Conservation (phyloP, 2,113 vertebrate genomes). For the Carassius gibelio region DNA sequence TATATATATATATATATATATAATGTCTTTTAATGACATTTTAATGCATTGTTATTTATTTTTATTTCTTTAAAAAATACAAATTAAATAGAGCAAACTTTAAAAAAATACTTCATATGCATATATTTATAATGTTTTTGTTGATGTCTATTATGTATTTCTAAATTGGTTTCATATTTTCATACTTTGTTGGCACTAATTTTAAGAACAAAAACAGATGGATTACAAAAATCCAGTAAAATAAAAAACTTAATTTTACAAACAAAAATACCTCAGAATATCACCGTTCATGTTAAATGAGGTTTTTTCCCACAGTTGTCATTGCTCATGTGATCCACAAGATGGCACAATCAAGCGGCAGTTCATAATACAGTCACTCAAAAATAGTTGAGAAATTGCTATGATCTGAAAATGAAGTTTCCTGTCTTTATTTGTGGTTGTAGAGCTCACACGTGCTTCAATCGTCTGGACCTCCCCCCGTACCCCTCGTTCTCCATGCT, state of each 20-base stretch:
- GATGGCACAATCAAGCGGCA: conserved; percentile 14
- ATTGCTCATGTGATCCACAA: neutral
- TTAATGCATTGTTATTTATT: neutral
- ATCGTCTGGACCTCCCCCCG: conserved; percentile 95
- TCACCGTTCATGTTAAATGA: too few relatives aligned
- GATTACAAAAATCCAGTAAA: too few relatives aligned
- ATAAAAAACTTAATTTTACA: neutral
- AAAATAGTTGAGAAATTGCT: too few relatives aligned
- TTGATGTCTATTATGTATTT: neutral
- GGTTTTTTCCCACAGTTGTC: neutral
- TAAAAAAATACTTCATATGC: too few relatives aligned
- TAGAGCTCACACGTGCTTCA: conserved; percentile 98
- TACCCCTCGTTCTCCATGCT: conserved; percentile 98
- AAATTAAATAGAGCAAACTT: too few relatives aligned
- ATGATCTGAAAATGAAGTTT: neutral
- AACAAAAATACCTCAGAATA: neutral
- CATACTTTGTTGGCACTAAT: neutral
- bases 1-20: too few relatives aligned
- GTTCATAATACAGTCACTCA: neutral
- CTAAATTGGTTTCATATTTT: neutral
- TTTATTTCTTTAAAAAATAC: too few relatives aligned
- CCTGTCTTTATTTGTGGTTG: neutral
- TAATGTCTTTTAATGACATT: neutral
- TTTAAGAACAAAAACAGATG: neutral
- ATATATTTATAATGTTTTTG: neutral